Base-by-base conservation (phyloP, 2,113 vertebrate genomes). In the Aix galericulata region DNA sequence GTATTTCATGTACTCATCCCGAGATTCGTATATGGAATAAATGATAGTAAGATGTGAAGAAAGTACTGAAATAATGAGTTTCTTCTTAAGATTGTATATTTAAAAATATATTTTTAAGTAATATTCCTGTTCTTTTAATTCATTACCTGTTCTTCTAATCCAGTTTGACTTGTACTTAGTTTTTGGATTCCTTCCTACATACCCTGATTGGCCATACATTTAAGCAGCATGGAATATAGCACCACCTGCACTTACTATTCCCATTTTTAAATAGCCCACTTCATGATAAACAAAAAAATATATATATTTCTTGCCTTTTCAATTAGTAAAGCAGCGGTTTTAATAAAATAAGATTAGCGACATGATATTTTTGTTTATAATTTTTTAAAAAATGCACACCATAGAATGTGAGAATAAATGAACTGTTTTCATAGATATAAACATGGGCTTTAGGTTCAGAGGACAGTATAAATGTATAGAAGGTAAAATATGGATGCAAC, bases 191-290 rank as follows among this genome's bases (percentile, higher is more conserved):
- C 1, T 86, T 71, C 72, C 72, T 88, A 22, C 4, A 3, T 60
- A 46, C 22, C 10, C 7, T 46, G 34, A 36, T 27, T 20, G 62
- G 23, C 58, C 48, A 11, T 92, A 36, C 79, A 78, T 72, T 91
- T 88, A 90, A 89, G 50, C 71, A 79, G 38, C 31, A 32, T 46
- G 75, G 71, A 90, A 31, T 34, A 23, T 12, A 91, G 34, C 25
- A 76, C 32, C 63, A 68, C 10, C 20, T 84, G 40, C 58, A 26
- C 77, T 94, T 76, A 67, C 92, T 95, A 67, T 83, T 95, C 63
- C n/a, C 77, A 62, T 48, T 91, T 96, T 91, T 86, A 91, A 87
- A 71, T 87, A 82, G 44, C 69, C 50, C 31, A 25, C 7, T 76
- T 91, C 34, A 53, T 63, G 25, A 18, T 74, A 88, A 40, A 72